Conservation (phyloP, 2,113 vertebrate genomes). For the Rhinoptilus africanus region DNA sequence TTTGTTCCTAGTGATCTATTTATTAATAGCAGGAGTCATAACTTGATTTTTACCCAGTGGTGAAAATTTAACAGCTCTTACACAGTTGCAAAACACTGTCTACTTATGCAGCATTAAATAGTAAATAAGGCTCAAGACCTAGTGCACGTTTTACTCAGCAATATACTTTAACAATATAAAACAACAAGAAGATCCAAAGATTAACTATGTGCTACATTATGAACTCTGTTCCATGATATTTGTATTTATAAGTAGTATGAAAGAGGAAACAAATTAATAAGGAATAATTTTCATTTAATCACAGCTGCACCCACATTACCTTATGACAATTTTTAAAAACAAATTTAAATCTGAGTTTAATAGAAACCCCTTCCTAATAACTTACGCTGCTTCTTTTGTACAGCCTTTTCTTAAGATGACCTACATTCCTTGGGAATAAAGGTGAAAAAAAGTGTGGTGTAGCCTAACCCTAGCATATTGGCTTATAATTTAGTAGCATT, state of each 20-base stretch:
- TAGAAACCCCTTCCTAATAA: not conserved
- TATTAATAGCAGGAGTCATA: not conserved
- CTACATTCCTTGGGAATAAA: constrained; percentile 24
- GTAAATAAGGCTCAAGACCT: constrained; percentile 17
- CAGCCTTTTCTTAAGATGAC: constrained; percentile 1
- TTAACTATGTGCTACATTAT: constrained; percentile 1
- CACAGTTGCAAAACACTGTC: not conserved
- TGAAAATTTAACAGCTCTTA: not conserved
- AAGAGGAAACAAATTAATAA: not conserved
- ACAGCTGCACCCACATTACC: not conserved
- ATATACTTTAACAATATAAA: not conserved
- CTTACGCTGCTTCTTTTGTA: not conserved
- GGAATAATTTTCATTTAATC: not conserved
- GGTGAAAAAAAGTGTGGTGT: not conserved
- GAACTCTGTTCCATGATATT: not conserved
- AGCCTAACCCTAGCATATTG: not conserved
- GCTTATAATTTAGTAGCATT: not conserved
- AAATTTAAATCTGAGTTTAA: not conserved
- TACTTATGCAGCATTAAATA: not conserved
- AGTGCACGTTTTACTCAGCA: not conserved
- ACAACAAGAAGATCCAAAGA: constrained; percentile 26
- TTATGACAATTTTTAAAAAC: not conserved
- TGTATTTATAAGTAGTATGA: not conserved
- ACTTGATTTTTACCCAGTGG: not conserved
- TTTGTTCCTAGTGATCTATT: not conserved